Percentiles rank a stretch among this genome's conserved stretches.
phyloP scores from a whole-genome alignment of 1,140 invertebrate species.

The Anthonomus grandis region DNA sequence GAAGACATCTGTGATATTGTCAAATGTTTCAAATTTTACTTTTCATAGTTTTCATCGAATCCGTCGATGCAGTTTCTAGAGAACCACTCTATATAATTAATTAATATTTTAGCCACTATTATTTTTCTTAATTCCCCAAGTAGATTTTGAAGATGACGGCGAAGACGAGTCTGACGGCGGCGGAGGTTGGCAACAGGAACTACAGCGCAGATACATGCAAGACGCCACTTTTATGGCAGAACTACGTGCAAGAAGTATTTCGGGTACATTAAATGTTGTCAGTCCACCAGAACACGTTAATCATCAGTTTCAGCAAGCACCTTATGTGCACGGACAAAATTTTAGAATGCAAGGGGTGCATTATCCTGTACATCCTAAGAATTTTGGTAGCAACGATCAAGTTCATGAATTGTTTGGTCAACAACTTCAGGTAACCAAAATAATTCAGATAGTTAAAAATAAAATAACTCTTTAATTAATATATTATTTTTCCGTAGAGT shows the following conservation, averaged over 20 bases:
- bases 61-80: too few relatives aligned
- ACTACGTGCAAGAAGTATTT: slow-evolving; percentile 55
- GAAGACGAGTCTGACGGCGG: slow-evolving; percentile 56
- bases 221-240: slow-evolving; percentile 64
- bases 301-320: slow-evolving; percentile 20
- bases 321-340: slow-evolving; percentile 27
- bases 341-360: slow-evolving; percentile 30
- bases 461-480: too few relatives aligned
- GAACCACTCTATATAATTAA: too few relatives aligned
- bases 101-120: too few relatives aligned
- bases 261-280: too few relatives aligned
- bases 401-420: slow-evolving; percentile 38
- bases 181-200: slow-evolving; percentile 62
- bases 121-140: too few relatives aligned
- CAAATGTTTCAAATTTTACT: too few relatives aligned
- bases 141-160: slow-evolving; percentile 52
- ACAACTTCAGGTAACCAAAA: slow-evolving; percentile 28
- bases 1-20: too few relatives aligned
- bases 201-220: slow-evolving; percentile 61
- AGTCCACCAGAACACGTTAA: slow-evolving; percentile 41
- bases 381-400: slow-evolving; percentile 8
- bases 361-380: slow-evolving; percentile 20
- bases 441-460: too few relatives aligned
- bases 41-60: neutral
- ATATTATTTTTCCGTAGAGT: too few relatives aligned